phyloP scores from a whole-genome alignment of 2,888 invertebrate genomes.

The Omphaloscelis lunosa region DNA sequence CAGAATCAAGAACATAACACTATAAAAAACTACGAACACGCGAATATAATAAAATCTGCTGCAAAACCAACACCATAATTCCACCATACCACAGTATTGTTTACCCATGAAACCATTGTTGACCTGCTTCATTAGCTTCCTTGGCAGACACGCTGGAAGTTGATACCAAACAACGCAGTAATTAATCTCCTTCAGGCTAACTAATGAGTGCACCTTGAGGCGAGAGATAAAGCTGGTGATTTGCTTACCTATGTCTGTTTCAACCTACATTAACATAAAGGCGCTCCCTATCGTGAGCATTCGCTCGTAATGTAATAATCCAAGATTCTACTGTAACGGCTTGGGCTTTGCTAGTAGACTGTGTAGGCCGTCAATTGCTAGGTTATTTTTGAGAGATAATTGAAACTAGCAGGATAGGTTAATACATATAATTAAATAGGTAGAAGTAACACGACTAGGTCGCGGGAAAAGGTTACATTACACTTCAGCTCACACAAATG shows the following conservation, averaged over 20 bases:
- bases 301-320: not conserved
- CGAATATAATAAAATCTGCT: not conserved
- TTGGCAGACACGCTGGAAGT: slow-evolving; percentile 6
- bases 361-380: not conserved
- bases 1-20: not conserved
- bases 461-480: too few relatives aligned
- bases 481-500: too few relatives aligned
- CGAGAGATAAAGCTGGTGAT: slow-evolving; percentile 42
- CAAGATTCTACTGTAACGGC: not conserved
- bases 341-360: not conserved
- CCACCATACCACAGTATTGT: not conserved
- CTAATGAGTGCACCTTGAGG: slow-evolving; percentile 36
- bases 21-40: not conserved
- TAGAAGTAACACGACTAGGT: too few relatives aligned
- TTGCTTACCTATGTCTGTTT: slow-evolving; percentile 22
- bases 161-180: slow-evolving; percentile 11
- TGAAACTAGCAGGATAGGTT: too few relatives aligned
- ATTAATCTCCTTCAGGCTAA: slow-evolving; percentile 47
- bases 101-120: not conserved
- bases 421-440: too few relatives aligned
- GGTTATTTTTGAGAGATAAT: not conserved
- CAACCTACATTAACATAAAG: slow-evolving; percentile 5
- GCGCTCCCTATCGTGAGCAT: not conserved
- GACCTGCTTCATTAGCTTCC: slow-evolving; percentile 28
- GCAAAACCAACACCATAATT: not conserved